Conservation (phyloP, 2,888 invertebrate genomes). For the Mythimna vitellina region DNA sequence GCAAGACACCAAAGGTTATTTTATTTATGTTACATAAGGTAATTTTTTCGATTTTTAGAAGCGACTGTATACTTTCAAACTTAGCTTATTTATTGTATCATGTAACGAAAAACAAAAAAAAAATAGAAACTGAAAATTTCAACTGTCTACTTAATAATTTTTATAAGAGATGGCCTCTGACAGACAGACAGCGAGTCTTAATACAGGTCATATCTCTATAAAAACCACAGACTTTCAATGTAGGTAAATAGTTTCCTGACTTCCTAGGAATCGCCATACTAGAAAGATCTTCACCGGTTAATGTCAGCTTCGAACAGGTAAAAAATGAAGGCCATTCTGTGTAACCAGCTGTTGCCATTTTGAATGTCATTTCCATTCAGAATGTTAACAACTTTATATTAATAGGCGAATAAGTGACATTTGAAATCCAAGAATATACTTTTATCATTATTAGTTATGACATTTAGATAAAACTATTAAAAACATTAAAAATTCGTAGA, state of each 20-base stretch:
- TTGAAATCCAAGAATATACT: slow-evolving; percentile 17
- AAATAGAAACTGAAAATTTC: neutral
- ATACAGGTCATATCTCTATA: slow-evolving; percentile 2
- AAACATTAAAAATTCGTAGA: slow-evolving; percentile 8
- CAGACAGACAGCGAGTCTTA: neutral
- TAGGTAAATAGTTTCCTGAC: slow-evolving; percentile 13
- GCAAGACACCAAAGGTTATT: too few species aligned
- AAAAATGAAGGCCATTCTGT: slow-evolving; percentile 39
- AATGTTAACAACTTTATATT: slow-evolving; percentile 19
- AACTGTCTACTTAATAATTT: neutral
- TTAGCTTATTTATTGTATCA: too few species aligned
- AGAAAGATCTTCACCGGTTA: slow-evolving; percentile 21
- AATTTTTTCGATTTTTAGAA: too few species aligned
- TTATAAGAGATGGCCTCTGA: too few species aligned
- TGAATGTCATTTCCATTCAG: slow-evolving; percentile 10
- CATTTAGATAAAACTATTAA: slow-evolving; percentile 18
- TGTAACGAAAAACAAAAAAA: too few species aligned
- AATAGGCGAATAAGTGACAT: slow-evolving; percentile 21
- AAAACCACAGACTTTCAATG: slow-evolving; percentile 28
- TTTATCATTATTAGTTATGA: slow-evolving; percentile 33
- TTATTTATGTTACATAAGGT: too few species aligned
- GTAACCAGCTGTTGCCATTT: slow-evolving; percentile 18
- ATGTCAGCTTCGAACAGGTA: slow-evolving; percentile 22
- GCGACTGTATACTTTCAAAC: too few species aligned
- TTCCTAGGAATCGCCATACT: slow-evolving; percentile 2